phyloP scores from a whole-genome alignment of 2,888 invertebrate species.

The Drosophila lutescens region DNA sequence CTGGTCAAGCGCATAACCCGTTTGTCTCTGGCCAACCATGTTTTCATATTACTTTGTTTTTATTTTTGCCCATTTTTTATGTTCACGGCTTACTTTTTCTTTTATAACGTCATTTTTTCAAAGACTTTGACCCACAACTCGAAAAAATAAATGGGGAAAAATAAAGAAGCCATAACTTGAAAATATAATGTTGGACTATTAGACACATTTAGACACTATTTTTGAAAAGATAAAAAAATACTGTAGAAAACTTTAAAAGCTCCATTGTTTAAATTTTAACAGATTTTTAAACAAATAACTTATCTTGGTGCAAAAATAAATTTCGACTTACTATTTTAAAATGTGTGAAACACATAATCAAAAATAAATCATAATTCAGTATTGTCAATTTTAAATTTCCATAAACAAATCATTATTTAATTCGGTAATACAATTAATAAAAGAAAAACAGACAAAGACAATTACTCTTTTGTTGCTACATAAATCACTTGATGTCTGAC shows the following conservation, averaged over 20 bases:
- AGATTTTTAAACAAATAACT: no score
- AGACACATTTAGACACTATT: not conserved
- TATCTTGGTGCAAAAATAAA: no score
- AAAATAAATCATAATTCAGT: no score
- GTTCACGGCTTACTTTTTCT: slow-evolving; percentile 73
- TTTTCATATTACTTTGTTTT: slow-evolving; percentile 62
- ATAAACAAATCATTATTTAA: not conserved
- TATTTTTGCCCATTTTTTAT: slow-evolving; percentile 45
- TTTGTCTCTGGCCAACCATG: slow-evolving; percentile 63
- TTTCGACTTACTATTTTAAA: no score
- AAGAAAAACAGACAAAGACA: slow-evolving; percentile 16
- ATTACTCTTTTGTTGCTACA: slow-evolving; percentile 16
- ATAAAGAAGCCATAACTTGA: not conserved
- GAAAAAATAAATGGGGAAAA: slow-evolving; percentile 18
- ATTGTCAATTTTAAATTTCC: not conserved
- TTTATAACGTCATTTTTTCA: slow-evolving; percentile 73
- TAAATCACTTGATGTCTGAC: slow-evolving; percentile 14
- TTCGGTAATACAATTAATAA: not conserved
- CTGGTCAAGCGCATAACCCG: slow-evolving; percentile 58
- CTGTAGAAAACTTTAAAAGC: no score
- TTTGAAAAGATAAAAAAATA: not conserved
- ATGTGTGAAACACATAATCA: no score
- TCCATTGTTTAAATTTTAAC: no score
- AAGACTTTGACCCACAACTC: slow-evolving; percentile 74
- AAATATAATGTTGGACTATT: not conserved